Evolutionary conservation across 1,140 invertebrate genomes (phyloP), one percentile per base, ranked within the genome.

Genomic region (Leguminivora glycinivorella): DNA sequence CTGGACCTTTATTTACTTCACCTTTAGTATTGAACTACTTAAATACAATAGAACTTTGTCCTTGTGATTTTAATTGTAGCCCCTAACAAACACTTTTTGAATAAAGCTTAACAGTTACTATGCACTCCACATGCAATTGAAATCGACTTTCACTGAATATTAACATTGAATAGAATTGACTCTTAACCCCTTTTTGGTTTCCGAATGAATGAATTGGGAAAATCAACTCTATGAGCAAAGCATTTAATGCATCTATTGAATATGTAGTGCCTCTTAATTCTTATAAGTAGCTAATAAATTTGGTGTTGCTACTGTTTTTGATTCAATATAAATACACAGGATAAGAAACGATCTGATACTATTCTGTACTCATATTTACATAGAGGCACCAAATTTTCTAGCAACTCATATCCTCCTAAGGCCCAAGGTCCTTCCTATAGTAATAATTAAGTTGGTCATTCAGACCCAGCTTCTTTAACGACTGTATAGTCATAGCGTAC

Each of bases 1-100:
- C 69, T 66, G 29, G 69, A 66, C 25, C 58, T 47, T 70, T 63
- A 52, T 75, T 67, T 63, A 29, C 6, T 63, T 31, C 25, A 63
- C 58, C 29, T 63, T 34, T 63, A 14, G 31, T 17, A 26, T 63
- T 63, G 58, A 63, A 63, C 25, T 31, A 63, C 10, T 63, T 63
- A 19, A 31, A 63, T 31, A 63, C 58, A 58, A 58, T 63, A 31
- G 19, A 52, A 19, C 3, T 19, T 52, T 72, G 17, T 66, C 38
- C 43, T 72, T 72, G 24, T 56, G 34, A 19, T 68, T 71, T 56
- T 72, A 58, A 72, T 40, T 68, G 31, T 68, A 25, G 68, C n/a
- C 47, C 22, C n/a, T 52, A 52, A 22, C 6, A 5, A 19, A 17
- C 0, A 47, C 1, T 22, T 22, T 52, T 52, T 52, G 40, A 43